Conservation (phyloP, 2,113 vertebrate species). For the Chaenocephalus aceratus region DNA sequence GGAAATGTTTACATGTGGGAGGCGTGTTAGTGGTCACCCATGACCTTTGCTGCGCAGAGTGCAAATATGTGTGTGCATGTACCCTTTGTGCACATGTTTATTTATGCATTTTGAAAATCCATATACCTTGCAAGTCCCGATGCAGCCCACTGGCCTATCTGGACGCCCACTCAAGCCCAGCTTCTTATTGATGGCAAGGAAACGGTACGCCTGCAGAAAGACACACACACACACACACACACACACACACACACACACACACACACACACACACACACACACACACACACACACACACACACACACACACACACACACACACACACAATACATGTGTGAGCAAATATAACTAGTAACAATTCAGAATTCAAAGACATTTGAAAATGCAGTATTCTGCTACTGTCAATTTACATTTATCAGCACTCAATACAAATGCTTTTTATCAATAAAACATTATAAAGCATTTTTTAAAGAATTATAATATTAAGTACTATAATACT, state of each 20-base stretch:
- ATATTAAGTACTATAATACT: too few relatives aligned
- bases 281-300: too few relatives aligned
- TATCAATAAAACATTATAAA: too few relatives aligned
- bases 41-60: constrained; percentile 29
- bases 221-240: background rate
- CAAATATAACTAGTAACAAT: constrained; percentile 9
- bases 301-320: background rate
- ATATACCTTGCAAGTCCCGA: constrained; percentile 96
- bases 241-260: too few relatives aligned
- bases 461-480: too few relatives aligned
- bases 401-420: too few relatives aligned
- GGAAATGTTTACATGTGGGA: constrained; percentile 39
- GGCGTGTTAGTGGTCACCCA: background rate
- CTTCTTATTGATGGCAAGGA: constrained; percentile 94
- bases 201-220: constrained; percentile 92
- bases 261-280: too few relatives aligned
- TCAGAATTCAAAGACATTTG: constrained; percentile 7
- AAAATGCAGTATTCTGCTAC: too few relatives aligned
- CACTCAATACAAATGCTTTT: too few relatives aligned
- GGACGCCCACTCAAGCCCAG: constrained; percentile 95
- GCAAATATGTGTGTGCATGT: background rate
- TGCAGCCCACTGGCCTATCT: constrained; percentile 94
- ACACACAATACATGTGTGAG: background rate
- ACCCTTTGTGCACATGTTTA: too few relatives aligned
- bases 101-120: background rate